phyloP scores from a whole-genome alignment of 2,888 invertebrate genomes.

The Drosophila atroscutellata region DNA sequence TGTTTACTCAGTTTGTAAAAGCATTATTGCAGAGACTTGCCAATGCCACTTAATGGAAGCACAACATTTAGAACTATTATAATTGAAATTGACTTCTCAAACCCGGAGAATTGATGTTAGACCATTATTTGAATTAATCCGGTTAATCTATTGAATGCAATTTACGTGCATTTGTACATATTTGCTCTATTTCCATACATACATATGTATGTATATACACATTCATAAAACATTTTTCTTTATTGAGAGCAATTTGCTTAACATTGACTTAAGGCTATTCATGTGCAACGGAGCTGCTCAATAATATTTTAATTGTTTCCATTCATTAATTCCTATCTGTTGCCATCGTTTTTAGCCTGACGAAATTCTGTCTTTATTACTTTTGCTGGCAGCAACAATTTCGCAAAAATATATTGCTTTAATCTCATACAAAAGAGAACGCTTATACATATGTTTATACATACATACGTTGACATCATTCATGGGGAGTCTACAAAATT shows the following conservation, averaged over 20 bases:
- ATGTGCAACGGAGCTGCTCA: conserved; percentile 1
- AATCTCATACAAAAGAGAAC: conserved; percentile 16
- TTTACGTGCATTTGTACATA: background rate
- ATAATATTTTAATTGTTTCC: conserved; percentile 45
- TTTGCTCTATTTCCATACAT: background rate
- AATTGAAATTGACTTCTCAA: background rate
- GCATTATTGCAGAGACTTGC: background rate
- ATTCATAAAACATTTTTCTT: background rate
- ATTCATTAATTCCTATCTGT: conserved; percentile 29
- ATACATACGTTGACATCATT: background rate
- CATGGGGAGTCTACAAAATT: background rate
- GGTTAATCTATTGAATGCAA: background rate
- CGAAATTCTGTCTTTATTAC: conserved; percentile 32
- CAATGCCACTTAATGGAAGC: background rate
- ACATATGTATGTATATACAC: background rate
- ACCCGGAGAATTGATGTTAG: background rate
- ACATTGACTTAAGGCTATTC: conserved; percentile 1
- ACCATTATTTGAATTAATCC: background rate
- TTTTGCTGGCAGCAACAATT: conserved; percentile 27
- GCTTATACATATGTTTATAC: background rate
- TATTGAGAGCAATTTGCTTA: conserved; percentile 7
- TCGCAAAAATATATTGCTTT: conserved; percentile 40
- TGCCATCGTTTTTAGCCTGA: conserved; percentile 5
- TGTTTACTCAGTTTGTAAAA: background rate
- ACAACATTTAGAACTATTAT: background rate